A percentile compares a stretch with the other conserved stretches of the same genome.
Conservation (phyloP, 2,113 vertebrate species). For the Pedetes capensis region DNA sequence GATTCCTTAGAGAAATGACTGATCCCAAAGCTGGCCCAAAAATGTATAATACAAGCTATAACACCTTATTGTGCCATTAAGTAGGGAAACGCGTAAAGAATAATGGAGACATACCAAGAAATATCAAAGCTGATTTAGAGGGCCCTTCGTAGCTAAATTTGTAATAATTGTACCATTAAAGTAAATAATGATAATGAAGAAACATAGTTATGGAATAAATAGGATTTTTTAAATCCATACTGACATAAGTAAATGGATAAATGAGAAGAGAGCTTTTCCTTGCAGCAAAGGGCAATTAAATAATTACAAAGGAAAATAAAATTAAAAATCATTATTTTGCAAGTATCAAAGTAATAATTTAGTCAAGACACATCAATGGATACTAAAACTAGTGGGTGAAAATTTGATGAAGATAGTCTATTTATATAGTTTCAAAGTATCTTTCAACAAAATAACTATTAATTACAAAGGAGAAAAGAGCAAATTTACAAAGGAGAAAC, state of each 20-base stretch:
- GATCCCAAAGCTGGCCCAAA: background rate
- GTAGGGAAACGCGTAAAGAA: background rate
- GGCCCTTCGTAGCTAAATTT: background rate
- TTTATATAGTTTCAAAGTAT: conserved; percentile 7
- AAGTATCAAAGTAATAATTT: conserved; percentile 37
- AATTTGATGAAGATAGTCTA: conserved; percentile 18
- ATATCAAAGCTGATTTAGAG: background rate
- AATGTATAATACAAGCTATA: background rate
- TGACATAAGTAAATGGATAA: background rate
- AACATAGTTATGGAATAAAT: background rate
- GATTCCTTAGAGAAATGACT: background rate
- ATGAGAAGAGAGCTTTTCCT: background rate
- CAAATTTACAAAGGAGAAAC: conserved; percentile 35
- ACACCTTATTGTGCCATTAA: background rate
- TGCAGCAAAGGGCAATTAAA: conserved; percentile 9
- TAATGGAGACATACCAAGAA: background rate
- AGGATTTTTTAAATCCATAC: background rate
- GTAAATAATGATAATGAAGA: background rate
- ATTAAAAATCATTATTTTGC: conserved; percentile 38
- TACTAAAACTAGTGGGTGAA: background rate
- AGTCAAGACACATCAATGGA: background rate
- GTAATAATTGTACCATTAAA: background rate
- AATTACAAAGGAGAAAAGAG: conserved; percentile 36
- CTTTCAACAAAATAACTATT: conserved; percentile 31
- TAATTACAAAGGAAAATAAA: conserved; percentile 28